Base-by-base conservation (phyloP, 2,797 vertebrate species). In the Odontamblyopus lacepedii region DNA sequence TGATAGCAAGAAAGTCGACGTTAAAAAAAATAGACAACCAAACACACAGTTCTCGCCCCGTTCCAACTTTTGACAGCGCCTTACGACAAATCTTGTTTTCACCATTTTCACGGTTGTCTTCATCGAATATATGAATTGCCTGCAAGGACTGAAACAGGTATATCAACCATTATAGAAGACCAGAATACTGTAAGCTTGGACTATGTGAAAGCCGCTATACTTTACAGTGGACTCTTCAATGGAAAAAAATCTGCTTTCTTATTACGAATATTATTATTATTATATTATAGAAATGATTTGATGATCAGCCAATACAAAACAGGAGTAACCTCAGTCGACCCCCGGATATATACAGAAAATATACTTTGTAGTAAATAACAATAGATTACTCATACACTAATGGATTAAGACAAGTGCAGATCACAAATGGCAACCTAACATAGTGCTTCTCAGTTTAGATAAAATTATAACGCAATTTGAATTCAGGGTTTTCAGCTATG, bases 61-160 rank as follows among this genome's bases (percentile, higher is more conserved):
- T 87, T 77, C 74, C 78, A 74, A 81, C 78, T 78, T 72, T 84
- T 74, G 78, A 90, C 80, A 86, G 88, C 84, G 87, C 92, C 91
- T 92, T 91, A 92, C 85, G 76, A 86, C 70, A 78, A 84, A 79
- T 93, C 94, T 94, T 74, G 62, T 87, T 86, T 82, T 88, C 72
- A 69, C 81, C 78, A 75, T 78, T 82, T 66, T 83, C 73, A 73
- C 74, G 63, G 57, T 83, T 72, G 44, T 83, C 59, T 63, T 81
- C 82, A 82, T 80, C 78, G 51, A 27, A 65, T 65, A 65, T 78
- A 94, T 18, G 27, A 95, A 95, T 91, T 93, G 94, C 94, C 91
- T 95, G 94, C 94, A 93, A 94, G 94, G 94, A 95, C 94, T 93
- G 94, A 95, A 93, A 93, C 93, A 93, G 91, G 88, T 88, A 83